A percentile compares a stretch with the other conserved stretches of the same genome.
phyloP scores from a whole-genome alignment of 2,113 vertebrate species.

The Cottus gobio region DNA sequence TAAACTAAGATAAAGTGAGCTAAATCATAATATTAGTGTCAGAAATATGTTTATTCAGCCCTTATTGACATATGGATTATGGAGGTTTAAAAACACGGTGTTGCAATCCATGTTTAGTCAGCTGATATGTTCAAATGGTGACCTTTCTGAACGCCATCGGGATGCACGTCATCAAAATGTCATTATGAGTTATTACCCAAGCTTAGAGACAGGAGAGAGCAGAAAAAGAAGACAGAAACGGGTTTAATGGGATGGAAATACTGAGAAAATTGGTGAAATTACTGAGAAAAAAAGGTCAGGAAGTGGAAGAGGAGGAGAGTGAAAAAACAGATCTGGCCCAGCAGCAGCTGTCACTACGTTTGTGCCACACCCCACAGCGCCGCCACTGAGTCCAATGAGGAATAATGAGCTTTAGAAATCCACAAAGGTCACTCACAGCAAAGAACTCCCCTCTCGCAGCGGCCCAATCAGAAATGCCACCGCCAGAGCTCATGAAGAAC shows the following conservation, averaged over 20 bases:
- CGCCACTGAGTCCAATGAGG: conserved; percentile 68
- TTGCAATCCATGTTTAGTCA: not conserved
- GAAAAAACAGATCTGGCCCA: conserved; percentile 53
- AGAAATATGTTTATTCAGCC: not conserved
- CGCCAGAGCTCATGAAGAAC: conserved; percentile 56
- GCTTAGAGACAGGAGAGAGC: not conserved
- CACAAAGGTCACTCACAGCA: conserved; percentile 79
- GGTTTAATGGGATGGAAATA: conserved; percentile 36
- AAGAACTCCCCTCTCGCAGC: conserved; percentile 57
- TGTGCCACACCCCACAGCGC: conserved; percentile 61
- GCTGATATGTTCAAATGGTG: not conserved
- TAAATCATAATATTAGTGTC: not conserved
- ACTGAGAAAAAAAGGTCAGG: conserved; percentile 54
- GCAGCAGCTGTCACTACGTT: conserved; percentile 63
- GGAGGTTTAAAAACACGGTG: not conserved
- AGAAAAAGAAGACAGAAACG: conserved; percentile 2
- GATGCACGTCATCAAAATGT: too few species aligned
- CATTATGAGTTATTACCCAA: not conserved
- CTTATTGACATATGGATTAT: not conserved
- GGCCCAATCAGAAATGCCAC: conserved; percentile 73
- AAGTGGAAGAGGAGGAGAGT: conserved; percentile 16
- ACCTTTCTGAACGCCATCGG: conserved; percentile 14
- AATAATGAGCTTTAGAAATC: conserved; percentile 82
- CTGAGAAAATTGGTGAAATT: conserved; percentile 26
- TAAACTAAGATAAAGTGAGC: not conserved